phyloP scores from a whole-genome alignment of 2,888 invertebrate species.

The Platycnemis pennipes region DNA sequence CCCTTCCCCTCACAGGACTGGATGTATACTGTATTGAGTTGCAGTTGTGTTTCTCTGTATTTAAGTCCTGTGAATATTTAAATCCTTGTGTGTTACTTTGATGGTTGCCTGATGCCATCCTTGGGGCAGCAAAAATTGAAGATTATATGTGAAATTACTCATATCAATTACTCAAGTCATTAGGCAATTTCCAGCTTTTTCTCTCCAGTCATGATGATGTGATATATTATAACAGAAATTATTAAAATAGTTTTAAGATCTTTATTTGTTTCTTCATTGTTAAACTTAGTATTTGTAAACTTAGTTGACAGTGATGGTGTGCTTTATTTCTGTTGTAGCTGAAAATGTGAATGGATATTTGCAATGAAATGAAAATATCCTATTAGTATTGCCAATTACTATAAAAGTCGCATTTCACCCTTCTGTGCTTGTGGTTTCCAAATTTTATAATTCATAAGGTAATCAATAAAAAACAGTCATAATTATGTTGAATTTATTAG shows the following conservation, averaged over 20 bases:
- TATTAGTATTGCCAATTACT: neutral
- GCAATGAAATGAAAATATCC: neutral
- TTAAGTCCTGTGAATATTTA: conserved; percentile 53
- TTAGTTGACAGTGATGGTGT: neutral
- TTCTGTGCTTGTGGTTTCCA: neutral
- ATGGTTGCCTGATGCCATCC: conserved; percentile 26
- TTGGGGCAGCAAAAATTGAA: neutral
- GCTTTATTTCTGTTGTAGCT: neutral
- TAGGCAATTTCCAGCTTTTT: neutral
- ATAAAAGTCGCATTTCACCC: neutral
- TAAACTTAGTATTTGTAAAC: neutral
- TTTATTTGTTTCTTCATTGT: neutral
- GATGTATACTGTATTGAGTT: conserved; percentile 44
- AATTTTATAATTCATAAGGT: neutral
- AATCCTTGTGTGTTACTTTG: conserved; percentile 20
- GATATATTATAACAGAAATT: conserved; percentile 17
- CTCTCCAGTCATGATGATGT: conserved; percentile 6
- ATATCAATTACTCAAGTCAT: conserved; percentile 37
- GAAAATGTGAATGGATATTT: neutral
- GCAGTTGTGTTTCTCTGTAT: conserved; percentile 57
- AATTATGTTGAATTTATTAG: no score
- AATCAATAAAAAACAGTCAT: neutral
- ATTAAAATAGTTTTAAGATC: neutral
- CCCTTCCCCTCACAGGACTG: neutral
- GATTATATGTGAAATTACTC: conserved; percentile 6